Conservation (phyloP, 2,797 vertebrate species). For the Smutsia gigantea region DNA sequence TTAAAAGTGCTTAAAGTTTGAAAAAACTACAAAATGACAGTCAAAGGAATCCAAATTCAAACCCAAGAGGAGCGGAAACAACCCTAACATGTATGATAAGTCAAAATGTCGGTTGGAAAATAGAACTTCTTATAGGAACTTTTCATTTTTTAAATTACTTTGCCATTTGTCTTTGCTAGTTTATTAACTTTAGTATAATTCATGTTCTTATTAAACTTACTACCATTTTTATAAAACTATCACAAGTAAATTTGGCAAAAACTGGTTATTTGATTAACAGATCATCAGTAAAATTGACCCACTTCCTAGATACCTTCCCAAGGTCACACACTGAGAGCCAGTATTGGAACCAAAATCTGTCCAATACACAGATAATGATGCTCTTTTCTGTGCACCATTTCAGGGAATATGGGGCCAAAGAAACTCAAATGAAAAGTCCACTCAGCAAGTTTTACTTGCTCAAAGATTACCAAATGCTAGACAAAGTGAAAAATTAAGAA, state of each 20-base stretch:
- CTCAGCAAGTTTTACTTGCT: not conserved
- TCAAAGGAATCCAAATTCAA: slow-evolving; percentile 53
- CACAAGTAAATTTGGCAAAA: not conserved
- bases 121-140: not conserved
- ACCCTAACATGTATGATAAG: not conserved
- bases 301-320: not conserved
- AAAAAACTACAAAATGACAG: slow-evolving; percentile 48
- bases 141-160: slow-evolving; percentile 24
- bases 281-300: not conserved
- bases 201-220: not conserved
- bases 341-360: not conserved
- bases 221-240: slow-evolving; percentile 2
- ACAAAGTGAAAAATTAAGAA: not conserved
- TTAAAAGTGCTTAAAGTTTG: slow-evolving; percentile 57
- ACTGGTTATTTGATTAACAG: not conserved
- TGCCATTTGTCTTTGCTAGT: not conserved
- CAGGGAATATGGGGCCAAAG: not conserved
- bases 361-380: not conserved
- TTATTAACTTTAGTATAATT: slow-evolving; percentile 19
- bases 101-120: slow-evolving; percentile 15
- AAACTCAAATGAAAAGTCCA: not conserved
- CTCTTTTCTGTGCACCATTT: not conserved
- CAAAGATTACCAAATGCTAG: not conserved
- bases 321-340: not conserved
- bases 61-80: slow-evolving; percentile 43